Base-by-base conservation (phyloP, 2,797 vertebrate species). In the Propithecus perrieri region DNA sequence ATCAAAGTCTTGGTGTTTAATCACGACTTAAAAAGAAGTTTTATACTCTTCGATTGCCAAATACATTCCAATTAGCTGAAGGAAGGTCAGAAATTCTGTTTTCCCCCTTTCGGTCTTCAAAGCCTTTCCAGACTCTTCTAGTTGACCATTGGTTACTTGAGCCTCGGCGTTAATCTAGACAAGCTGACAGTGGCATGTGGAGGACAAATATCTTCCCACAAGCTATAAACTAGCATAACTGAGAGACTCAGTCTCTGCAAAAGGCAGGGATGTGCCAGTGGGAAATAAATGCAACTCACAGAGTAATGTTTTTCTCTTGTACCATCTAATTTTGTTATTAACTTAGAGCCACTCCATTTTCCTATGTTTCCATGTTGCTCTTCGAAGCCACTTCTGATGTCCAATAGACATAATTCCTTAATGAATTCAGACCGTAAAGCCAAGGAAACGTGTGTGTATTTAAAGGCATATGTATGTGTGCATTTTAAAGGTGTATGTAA, bases 1-100 rank as follows among this genome's bases (percentile, higher is more conserved):
- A 98, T 98, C 98, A 98, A 98, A 98, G 98, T 98, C 97, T 96
- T 63, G 83, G 96, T 98, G 98, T 97, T 98, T 98, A 98, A 98
- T 98, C 97, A 98, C 97, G 96, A 96, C 98, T 98, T 98, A 94
- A 98, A 96, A 98, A 98, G 97, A 98, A 98, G 97, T 98, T 97
- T 97, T 97, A 96, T 69, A 94, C 0, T 5, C 94, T 97, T 98
- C 69, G 0, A 97, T 98, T 98, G 97, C 95, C 97, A 98, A 95
- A 94, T 81, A 96, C 92, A 88, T 81, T 97, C 85, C 87, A 93
- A 89, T 98, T 98, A 98, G 85, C 90, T 95, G 4, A 97, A 94
- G 63, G 90, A 57, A 48, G 91, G 90, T 98, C 94, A 94, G 13
- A 96, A 93, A 94, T 96, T 94, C 46, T 94, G 30, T 95, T 98